Evolutionary conservation across 2,797 vertebrate species (phyloP).

Genomic region (Anguilla megastoma): DNA sequence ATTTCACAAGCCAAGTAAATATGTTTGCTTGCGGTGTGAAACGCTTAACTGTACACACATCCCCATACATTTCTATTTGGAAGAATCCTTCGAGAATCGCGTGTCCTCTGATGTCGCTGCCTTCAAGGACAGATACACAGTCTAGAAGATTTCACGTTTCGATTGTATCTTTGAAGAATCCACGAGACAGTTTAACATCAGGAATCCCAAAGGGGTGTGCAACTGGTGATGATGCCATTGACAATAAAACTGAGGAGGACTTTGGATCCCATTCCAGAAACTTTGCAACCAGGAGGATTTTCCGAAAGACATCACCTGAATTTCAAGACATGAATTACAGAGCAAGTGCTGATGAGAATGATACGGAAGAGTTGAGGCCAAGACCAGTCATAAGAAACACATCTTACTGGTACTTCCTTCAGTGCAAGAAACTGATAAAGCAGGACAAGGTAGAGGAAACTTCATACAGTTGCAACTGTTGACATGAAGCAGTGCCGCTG

Average conservation of each 20-base stretch:
- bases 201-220: background rate
- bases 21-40: constrained; percentile 16
- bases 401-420: constrained; percentile 88
- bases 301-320: constrained; percentile 69
- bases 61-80: background rate
- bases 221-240: constrained; percentile 7
- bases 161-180: background rate
- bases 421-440: constrained; percentile 85
- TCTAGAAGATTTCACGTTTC: constrained; percentile 16
- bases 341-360: constrained; percentile 50
- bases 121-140: constrained; percentile 1
- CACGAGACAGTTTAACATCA: background rate
- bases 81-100: background rate
- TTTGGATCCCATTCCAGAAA: constrained; percentile 76
- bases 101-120: background rate
- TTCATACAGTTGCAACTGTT: background rate
- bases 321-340: constrained; percentile 60
- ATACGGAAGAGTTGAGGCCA: constrained; percentile 41
- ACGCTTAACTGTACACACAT: background rate
- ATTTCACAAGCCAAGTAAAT: background rate
- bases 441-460: constrained; percentile 75
- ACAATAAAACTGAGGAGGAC: constrained; percentile 45
- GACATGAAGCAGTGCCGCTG: background rate
- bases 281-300: constrained; percentile 73
- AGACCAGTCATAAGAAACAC: constrained; percentile 72